Evolutionary conservation across 2,888 invertebrate genomes (phyloP), one percentile per base, ranked within the genome.

Genomic region (Himalopsyche japonica): DNA sequence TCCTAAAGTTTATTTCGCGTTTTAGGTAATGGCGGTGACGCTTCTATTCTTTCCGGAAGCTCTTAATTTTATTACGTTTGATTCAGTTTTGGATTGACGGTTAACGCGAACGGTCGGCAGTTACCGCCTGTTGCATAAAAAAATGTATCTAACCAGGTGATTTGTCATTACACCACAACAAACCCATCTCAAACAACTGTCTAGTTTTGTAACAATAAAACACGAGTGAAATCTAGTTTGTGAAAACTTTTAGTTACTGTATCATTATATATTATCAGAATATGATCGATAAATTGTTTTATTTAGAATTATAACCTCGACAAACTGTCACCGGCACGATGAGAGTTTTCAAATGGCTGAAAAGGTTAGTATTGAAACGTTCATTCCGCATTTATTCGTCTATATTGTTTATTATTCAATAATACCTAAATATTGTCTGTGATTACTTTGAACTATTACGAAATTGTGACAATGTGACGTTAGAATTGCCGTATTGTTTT

Each of bases 41-140:
- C 57, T 57, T 24, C 57, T 57, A 20, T 43, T 43, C 15, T 24
- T 20, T 57, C 57, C 57, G 57, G 57, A 57, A 24, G n/a, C 20
- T 57, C 20, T 57, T 57, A 20, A 57, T 57, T 57, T 57, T 57
- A 57, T 57, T 57, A 7, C 79, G 79, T 77, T 83, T 70, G 48
- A 12, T 49, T 80, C 76, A 83, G 83, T 83, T 83, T 81, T 49
- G 7, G 80, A 80, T 77, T 80, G 83, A 81, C 83, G 43, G 48
- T 57, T 80, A 77, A 30, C 80, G 77, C 64, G 83, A 80, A 27
- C 30, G 76, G 49, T 47, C 27, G 27, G 47, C 27, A 18, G 18
- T 37, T n/a, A 43, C 64, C 27, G 79, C 57, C 79, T n/a, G 79
- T 76, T 81, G 43, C 70, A 76, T 76, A 18, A 37, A 76, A 27